Evolutionary conservation across 1,140 invertebrate species (phyloP), one percentile per base, ranked within the genome.

Genomic region (Temnothorax curvispinosus): DNA sequence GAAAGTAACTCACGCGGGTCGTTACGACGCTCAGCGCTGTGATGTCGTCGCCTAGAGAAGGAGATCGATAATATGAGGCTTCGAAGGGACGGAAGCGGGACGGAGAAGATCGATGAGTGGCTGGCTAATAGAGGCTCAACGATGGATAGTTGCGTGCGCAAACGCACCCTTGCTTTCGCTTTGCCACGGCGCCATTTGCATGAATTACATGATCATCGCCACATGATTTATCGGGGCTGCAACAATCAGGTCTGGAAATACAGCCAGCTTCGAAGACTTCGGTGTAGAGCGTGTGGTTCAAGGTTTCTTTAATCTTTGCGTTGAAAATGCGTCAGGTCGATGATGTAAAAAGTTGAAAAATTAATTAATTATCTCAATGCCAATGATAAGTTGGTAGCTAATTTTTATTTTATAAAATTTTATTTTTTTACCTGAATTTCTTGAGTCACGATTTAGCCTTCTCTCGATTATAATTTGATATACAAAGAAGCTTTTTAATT

Each of bases 91-190:
- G 67, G 81, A 89, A 89, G 56, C 87, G 75, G 41, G 82, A 80
- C 69, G 35, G 15, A 76, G 75, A 89, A 89, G 88, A 89, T 89
- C 81, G 87, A 89, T 89, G 75, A 78, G 71, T 62, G 74, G 27
- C 27, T 21, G 54, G 58, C 75, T 89, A 89, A 89, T 89, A 88
- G 87, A 80, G 87, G 64, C 75, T 32, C 47, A 76, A 56, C 65
- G 44, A 75, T 56, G 88, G 78, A 89, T 89, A 89, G 76, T 89
- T 89, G 81, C 88, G 82, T 87, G 87, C 71, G 78, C 87, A 77
- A 89, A 88, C 75, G 74, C 78, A 88, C 82, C 81, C 74, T 78
- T 27, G 67, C 84, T 64, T 62, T 84, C 72, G 65, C 65, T 78
- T 58, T 44, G 18, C 27, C 38, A 15, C 15, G 62, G 44, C 64